Evolutionary conservation across 1,140 invertebrate genomes (phyloP), one percentile per base, ranked within the genome.

Genomic region (Phthorimaea operculella): DNA sequence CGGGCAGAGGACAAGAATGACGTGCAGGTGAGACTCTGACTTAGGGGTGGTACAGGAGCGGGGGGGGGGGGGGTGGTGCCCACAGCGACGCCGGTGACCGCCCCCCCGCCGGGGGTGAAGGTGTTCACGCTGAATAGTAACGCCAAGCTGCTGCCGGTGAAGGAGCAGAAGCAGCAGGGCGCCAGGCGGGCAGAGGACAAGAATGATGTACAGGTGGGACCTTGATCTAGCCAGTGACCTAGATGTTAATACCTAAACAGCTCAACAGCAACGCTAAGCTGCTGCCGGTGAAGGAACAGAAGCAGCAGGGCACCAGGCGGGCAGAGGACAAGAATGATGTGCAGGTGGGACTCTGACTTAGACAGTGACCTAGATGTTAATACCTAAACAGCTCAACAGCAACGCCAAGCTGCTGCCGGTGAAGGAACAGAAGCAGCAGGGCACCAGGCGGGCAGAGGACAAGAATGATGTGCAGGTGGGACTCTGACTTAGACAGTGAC

Each of bases 41-140:
- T n/a, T n/a, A n/a, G n/a, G n/a, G n/a, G n/a, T n/a, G n/a, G n/a
- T n/a, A n/a, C n/a, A n/a, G n/a, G n/a, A n/a, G n/a, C n/a, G n/a
- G n/a, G 21, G 21, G 21, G 2, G 21, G 6, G 21, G 6, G 21
- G 21, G 21, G 6, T 28, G 21, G 2, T 28, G 21, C 21, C 21
- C 21, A 6, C 21, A 28, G 21, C 21, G 16, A 63, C 64, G 47
- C 58, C 57, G 4, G 64, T 59, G 34, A 60, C 51, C 55, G 49
- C 64, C 17, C 63, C 61, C 48, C 62, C 64, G 21, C 58, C 53
- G 0, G 64, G 63, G 28, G 52, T 66, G 16, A 71, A 66, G 50
- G 51, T 71, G 36, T 71, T 68, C 62, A 64, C 68, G 17, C 51
- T 71, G 33, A 65, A 65, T 55, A 63, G 58, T 34, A 16, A 12